A percentile compares a stretch with the other conserved stretches of the same genome.
phyloP scores from a whole-genome alignment of 2,888 invertebrate genomes.

The Cheilosia vulpina region DNA sequence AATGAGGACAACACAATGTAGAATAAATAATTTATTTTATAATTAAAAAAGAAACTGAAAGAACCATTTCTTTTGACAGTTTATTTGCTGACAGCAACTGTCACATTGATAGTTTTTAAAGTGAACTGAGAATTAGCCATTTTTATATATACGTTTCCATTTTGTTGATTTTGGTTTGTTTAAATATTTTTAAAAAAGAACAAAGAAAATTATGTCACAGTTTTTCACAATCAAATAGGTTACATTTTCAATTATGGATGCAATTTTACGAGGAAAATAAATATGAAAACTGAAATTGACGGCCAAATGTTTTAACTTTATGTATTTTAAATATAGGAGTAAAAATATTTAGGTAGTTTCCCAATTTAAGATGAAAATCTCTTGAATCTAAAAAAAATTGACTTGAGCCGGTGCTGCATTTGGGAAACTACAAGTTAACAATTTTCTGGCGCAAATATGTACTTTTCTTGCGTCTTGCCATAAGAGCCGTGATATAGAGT shows the following conservation, averaged over 20 bases:
- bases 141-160: slow-evolving; percentile 10
- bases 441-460: too few relatives aligned
- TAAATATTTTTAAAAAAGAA: slow-evolving; percentile 12
- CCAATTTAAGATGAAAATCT: too few relatives aligned
- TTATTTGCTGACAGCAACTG: slow-evolving; percentile 13
- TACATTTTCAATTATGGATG: slow-evolving; percentile 46
- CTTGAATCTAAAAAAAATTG: too few relatives aligned
- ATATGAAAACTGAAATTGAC: slow-evolving; percentile 21
- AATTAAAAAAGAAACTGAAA: slow-evolving; percentile 34
- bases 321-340: too few relatives aligned
- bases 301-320: background rate
- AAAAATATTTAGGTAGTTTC: too few relatives aligned
- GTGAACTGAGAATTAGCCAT: slow-evolving; percentile 38
- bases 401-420: too few relatives aligned
- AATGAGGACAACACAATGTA: slow-evolving; percentile 45
- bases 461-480: too few relatives aligned
- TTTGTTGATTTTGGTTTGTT: slow-evolving; percentile 16
- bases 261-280: slow-evolving; percentile 56
- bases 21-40: slow-evolving; percentile 54
- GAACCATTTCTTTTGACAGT: slow-evolving; percentile 1
- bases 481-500: too few relatives aligned
- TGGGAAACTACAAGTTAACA: too few relatives aligned
- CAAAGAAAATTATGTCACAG: slow-evolving; percentile 6
- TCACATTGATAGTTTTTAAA: slow-evolving; percentile 48
- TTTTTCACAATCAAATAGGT: slow-evolving; percentile 42